A percentile compares a stretch with the other conserved stretches of the same genome.
Conservation (phyloP, 2,888 invertebrate genomes). For the Caenorhabditis sp. region DNA sequence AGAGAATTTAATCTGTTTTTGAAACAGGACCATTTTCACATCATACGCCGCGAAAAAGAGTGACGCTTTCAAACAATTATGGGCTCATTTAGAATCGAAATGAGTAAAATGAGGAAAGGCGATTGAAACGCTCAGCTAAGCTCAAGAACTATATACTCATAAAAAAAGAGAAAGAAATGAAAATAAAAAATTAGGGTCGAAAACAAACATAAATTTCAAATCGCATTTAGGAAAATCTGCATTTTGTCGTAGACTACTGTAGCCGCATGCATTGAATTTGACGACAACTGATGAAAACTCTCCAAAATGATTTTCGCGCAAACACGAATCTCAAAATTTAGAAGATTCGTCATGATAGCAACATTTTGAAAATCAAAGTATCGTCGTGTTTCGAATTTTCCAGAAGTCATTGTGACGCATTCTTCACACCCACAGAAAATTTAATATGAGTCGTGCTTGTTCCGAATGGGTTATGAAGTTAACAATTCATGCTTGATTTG, state of each 20-base stretch:
- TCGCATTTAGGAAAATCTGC: slow-evolving; percentile 2
- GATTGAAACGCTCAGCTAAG: neutral
- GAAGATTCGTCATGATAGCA: too few species aligned
- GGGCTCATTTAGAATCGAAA: too few species aligned
- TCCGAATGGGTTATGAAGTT: too few species aligned
- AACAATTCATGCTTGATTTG: too few species aligned
- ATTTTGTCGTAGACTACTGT: slow-evolving; percentile 41
- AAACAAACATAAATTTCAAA: slow-evolving; percentile 25
- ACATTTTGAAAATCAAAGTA: too few species aligned
- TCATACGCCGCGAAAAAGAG: neutral
- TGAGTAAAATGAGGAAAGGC: neutral
- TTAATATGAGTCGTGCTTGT: too few species aligned
- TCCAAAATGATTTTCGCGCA: neutral
- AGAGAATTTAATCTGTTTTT: slow-evolving; percentile 21
- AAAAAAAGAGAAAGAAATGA: neutral
- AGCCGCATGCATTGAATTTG: slow-evolving; percentile 3
- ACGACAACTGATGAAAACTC: slow-evolving; percentile 10
- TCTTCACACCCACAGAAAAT: too few species aligned
- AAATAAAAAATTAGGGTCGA: neutral
- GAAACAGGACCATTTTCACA: slow-evolving; percentile 6
- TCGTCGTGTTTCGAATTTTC: too few species aligned
- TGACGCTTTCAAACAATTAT: neutral
- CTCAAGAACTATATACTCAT: neutral
- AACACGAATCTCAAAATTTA: too few species aligned
- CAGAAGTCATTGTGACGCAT: too few species aligned